Evolutionary conservation across 2,113 vertebrate genomes (phyloP).

Genomic region (Protobothrops mucrosquamatus): DNA sequence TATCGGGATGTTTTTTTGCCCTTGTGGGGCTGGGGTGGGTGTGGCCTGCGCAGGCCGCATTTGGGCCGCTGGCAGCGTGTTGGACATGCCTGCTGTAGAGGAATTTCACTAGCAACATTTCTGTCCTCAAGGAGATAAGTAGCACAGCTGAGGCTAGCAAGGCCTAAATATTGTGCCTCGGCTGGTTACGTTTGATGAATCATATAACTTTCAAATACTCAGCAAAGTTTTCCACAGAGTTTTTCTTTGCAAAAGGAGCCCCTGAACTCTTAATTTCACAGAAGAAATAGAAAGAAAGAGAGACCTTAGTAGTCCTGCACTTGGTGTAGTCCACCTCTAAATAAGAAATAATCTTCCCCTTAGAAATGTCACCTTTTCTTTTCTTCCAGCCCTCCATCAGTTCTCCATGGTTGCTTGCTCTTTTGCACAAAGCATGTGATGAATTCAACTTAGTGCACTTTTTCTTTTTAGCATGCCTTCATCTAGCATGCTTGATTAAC

Average conservation of each 20-base stretch:
- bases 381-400: not conserved
- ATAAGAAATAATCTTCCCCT: not conserved
- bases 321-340: not conserved
- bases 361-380: not conserved
- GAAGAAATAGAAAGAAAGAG: not conserved
- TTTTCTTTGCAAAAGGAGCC: not conserved
- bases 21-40: too few relatives aligned
- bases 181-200: not conserved
- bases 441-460: not conserved
- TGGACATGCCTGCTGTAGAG: not conserved
- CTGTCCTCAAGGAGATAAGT: not conserved
- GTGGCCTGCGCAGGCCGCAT: too few relatives aligned
- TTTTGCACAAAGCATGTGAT: not conserved
- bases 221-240: not conserved
- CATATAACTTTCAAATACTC: not conserved
- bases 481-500: conserved; percentile 3
- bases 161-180: not conserved
- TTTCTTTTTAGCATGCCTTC: not conserved
- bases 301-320: not conserved
- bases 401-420: not conserved
- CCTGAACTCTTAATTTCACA: not conserved
- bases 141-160: not conserved
- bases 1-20: too few relatives aligned
- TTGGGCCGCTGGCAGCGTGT: too few relatives aligned
- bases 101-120: not conserved